These are phyloP conservation scores for Spheniscus humboldti DNA, from an alignment of 2,797 vertebrate species.

Conservation along the genomic window DNA sequence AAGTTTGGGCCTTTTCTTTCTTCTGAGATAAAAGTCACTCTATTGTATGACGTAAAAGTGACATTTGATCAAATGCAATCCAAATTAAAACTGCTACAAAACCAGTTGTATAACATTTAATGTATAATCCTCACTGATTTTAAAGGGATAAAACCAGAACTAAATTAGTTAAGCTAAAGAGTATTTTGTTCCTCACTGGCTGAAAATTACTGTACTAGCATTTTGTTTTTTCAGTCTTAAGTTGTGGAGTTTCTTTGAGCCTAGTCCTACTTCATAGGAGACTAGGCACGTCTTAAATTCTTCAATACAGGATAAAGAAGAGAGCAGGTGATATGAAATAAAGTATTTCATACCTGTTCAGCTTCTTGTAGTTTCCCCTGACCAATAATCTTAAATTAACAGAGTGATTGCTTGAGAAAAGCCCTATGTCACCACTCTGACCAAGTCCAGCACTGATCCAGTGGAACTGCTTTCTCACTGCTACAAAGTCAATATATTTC, in stretches of 20 bases:
- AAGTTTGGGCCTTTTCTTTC: neutral
- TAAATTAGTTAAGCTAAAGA: neutral
- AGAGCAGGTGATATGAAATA: neutral
- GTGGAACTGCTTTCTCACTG: neutral
- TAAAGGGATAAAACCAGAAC: neutral
- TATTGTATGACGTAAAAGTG: neutral
- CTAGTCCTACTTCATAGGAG: neutral
- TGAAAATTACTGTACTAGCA: neutral
- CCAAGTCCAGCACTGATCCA: neutral
- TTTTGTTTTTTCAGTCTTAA: neutral
- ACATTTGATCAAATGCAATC: neutral
- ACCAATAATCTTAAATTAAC: neutral
- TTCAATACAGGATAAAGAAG: neutral
- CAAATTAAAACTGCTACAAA: neutral
- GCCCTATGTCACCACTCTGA: neutral
- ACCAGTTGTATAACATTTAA: fast-evolving
- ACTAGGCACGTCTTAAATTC: neutral
- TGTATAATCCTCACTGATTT: neutral
- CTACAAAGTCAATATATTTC: neutral
- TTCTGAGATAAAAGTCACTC: neutral
- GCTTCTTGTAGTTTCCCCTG: slow-evolving; percentile 21
- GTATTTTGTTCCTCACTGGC: neutral
- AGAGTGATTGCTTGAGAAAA: slow-evolving; percentile 13
- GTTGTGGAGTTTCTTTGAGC: neutral
- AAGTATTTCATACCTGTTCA: neutral